phyloP scores from a whole-genome alignment of 2,113 vertebrate genomes.

The Ailuropoda melanoleuca region DNA sequence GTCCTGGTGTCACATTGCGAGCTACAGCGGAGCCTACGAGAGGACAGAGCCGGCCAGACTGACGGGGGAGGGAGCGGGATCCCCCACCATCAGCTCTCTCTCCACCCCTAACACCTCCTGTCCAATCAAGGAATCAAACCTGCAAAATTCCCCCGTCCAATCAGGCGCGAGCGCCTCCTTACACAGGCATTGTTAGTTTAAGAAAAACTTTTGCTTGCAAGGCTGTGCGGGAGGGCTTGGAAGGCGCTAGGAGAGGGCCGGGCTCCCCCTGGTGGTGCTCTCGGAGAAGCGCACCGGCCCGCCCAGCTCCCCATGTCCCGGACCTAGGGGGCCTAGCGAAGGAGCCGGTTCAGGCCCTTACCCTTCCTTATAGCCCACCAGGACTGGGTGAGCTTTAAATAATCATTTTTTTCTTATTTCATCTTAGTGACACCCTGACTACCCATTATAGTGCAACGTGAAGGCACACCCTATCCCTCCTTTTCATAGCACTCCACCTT shows the following conservation, averaged over 20 bases:
- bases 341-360: not conserved
- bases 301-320: not conserved
- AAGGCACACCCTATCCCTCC: not conserved
- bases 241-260: constrained; percentile 65
- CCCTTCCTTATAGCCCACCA: not conserved
- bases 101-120: constrained; percentile 83
- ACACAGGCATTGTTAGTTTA: constrained; percentile 82
- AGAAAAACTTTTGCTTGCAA: constrained; percentile 84
- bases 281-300: not conserved
- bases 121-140: constrained; percentile 84
- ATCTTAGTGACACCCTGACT: not conserved
- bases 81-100: constrained; percentile 75
- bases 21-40: constrained; percentile 75
- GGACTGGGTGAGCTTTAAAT: not conserved
- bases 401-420: not conserved
- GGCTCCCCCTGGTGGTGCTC: constrained; percentile 72
- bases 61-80: constrained; percentile 73
- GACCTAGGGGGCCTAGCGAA: accelerated
- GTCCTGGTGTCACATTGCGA: constrained; percentile 84
- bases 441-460: not conserved
- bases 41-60: constrained; percentile 76
- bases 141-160: constrained; percentile 81
- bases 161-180: constrained; percentile 80
- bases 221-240: constrained; percentile 55
- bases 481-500: not conserved